Evolutionary conservation across 2,113 vertebrate genomes (phyloP).

Genomic region (Potamarius usumacintae): DNA sequence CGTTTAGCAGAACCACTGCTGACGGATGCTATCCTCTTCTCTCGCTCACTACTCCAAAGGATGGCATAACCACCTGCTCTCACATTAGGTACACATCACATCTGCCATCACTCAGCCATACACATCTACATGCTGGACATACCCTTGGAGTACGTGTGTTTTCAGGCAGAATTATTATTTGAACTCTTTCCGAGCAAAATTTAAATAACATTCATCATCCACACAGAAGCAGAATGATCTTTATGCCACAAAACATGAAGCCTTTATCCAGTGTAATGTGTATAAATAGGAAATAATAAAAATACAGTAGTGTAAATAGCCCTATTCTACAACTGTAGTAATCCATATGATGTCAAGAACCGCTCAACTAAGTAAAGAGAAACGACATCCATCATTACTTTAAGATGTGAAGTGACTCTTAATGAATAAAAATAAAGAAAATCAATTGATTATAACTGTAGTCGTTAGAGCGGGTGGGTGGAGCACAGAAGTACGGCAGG

Average conservation of each 20-base stretch:
- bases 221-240: not conserved
- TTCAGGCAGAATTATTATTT: not conserved
- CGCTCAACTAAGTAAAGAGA: too few species aligned
- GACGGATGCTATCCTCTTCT: constrained; percentile 49
- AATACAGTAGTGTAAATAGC: too few species aligned
- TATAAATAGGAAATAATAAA: too few species aligned
- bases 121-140: not conserved
- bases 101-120: not conserved
- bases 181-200: not conserved
- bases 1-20: not conserved
- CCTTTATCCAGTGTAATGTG: not conserved
- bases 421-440: too few species aligned
- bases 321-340: too few species aligned
- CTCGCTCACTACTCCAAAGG: constrained; percentile 47
- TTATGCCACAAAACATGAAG: not conserved
- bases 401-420: too few species aligned
- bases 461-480: too few species aligned
- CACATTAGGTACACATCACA: constrained; percentile 9
- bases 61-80: constrained; percentile 62
- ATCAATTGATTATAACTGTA: too few species aligned
- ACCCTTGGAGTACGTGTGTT: not conserved
- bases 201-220: not conserved
- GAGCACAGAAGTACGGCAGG: too few species aligned
- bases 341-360: too few species aligned
- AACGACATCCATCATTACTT: too few species aligned